Conservation (phyloP, 2,888 invertebrate genomes). For the Atethmia centrago region DNA sequence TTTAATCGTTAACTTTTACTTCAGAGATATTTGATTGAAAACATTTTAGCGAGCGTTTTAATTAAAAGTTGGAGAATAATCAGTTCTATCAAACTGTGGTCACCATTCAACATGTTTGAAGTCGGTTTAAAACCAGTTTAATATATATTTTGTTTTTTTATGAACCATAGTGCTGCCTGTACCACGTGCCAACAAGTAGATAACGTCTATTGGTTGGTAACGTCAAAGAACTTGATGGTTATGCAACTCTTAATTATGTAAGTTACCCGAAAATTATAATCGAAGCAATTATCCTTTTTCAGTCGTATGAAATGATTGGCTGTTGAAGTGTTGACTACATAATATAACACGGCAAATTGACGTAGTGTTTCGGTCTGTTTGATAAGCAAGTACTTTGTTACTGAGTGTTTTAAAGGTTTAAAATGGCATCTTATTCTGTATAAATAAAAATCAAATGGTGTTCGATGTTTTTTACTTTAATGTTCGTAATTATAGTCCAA, state of each 20-base stretch:
- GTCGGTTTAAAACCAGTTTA: neutral
- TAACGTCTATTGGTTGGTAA: neutral
- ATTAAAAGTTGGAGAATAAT: neutral
- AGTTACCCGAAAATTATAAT: neutral
- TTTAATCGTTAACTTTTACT: neutral
- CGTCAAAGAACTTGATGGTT: neutral
- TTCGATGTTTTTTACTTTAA: too few species aligned
- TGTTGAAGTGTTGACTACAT: neutral
- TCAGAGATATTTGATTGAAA: neutral
- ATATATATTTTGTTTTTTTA: neutral
- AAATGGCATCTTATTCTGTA: neutral
- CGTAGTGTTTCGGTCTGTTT: too few species aligned
- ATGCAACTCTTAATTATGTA: neutral
- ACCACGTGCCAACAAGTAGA: neutral
- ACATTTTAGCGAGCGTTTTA: neutral
- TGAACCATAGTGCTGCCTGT: neutral
- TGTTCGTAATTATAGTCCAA: neutral
- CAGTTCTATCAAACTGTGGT: neutral
- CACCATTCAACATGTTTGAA: neutral
- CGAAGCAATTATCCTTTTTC: neutral
- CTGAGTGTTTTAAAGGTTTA: neutral
- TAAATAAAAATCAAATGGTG: neutral
- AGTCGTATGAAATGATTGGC: neutral
- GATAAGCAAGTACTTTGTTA: neutral
- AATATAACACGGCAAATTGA: neutral